phyloP scores from a whole-genome alignment of 2,113 vertebrate genomes.

The Pomatorhinus ruficollis region DNA sequence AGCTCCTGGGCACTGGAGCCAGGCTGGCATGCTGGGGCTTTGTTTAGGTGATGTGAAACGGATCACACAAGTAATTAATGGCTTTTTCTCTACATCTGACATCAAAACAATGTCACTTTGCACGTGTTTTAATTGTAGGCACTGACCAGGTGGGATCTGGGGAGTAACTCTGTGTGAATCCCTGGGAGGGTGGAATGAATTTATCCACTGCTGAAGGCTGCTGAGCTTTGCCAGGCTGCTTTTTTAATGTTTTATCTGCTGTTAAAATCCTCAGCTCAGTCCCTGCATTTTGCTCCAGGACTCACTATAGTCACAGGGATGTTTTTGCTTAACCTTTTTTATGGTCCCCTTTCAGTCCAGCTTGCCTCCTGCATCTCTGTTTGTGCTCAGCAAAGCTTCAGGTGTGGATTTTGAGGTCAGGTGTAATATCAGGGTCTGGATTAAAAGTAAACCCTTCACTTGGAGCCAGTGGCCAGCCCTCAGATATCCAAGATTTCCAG shows the following conservation, averaged over 20 bases:
- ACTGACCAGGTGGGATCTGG: neutral
- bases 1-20: neutral
- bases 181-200: neutral
- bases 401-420: neutral
- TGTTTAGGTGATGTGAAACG: neutral
- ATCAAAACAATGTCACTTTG: neutral
- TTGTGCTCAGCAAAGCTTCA: neutral
- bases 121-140: accelerated
- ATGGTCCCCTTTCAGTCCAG: neutral
- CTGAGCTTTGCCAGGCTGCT: neutral
- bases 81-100: neutral
- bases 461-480: neutral
- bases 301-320: accelerated
- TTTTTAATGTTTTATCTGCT: neutral
- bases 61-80: neutral
- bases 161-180: neutral
- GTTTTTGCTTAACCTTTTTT: neutral
- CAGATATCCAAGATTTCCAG: neutral
- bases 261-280: neutral
- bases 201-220: neutral
- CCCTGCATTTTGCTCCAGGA: neutral
- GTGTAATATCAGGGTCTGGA: neutral
- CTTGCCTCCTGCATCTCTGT: neutral
- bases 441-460: neutral
- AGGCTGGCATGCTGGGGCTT: neutral